A percentile compares a stretch with the other conserved stretches of the same genome.
Conservation (phyloP, 1,140 invertebrate species). For the Magallana ariakensis region DNA sequence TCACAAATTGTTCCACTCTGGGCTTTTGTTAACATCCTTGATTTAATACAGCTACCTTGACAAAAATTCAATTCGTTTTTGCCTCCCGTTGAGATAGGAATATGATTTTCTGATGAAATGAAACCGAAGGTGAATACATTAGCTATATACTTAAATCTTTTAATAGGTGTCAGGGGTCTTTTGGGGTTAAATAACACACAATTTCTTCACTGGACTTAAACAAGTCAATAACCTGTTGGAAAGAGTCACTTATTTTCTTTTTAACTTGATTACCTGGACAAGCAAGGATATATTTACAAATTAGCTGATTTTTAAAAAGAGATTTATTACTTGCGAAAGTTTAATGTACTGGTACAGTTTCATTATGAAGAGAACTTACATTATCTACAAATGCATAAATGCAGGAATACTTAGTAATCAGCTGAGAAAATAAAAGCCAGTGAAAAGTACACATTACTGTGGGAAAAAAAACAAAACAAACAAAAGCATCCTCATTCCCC, state of each 20-base stretch:
- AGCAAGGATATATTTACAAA: too few relatives aligned
- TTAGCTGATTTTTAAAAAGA: too few relatives aligned
- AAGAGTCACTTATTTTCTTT: background rate
- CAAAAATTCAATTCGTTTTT: conserved; percentile 15
- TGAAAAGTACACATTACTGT: too few relatives aligned
- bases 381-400: too few relatives aligned
- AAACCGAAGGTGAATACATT: conserved; percentile 28
- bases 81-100: conserved; percentile 26
- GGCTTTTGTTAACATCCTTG: conserved; percentile 20
- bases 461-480: too few relatives aligned
- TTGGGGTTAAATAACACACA: background rate
- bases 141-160: conserved; percentile 22
- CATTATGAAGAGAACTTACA: too few relatives aligned
- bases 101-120: background rate
- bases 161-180: conserved; percentile 18
- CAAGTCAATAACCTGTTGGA: background rate
- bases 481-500: background rate
- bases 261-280: background rate
- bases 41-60: conserved; percentile 24
- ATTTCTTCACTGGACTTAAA: background rate
- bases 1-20: conserved; percentile 10
- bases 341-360: too few relatives aligned
- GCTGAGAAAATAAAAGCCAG: too few relatives aligned
- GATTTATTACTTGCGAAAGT: too few relatives aligned
- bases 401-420: too few relatives aligned